Percentiles rank a stretch among this genome's conserved stretches.
Evolutionary conservation across 2,888 invertebrate species (phyloP).

Genomic region (Corythucha ciliata): DNA sequence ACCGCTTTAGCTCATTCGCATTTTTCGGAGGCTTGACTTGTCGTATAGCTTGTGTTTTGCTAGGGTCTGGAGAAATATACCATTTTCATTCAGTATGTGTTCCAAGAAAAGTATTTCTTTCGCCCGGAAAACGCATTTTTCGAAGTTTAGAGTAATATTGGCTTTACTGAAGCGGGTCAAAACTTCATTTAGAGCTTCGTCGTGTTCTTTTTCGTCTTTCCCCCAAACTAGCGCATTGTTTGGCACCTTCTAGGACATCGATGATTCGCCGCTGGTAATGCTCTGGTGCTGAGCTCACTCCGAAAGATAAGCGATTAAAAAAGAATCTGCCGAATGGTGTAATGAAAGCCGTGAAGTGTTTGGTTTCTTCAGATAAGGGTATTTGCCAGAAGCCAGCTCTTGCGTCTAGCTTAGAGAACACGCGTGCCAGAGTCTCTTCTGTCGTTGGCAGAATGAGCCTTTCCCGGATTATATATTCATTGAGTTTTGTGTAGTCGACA

Average conservation of each 20-base stretch:
- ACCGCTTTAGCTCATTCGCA: conserved; percentile 31
- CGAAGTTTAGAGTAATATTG: no score
- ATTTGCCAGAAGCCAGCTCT: conserved; percentile 35
- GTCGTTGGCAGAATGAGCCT: conserved; percentile 13
- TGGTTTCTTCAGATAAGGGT: conserved; percentile 23
- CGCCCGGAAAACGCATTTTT: no score
- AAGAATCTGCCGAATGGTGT: neutral
- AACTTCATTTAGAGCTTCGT: conserved; percentile 10
- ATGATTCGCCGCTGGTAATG: conserved; percentile 11
- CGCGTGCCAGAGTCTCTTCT: conserved; percentile 8
- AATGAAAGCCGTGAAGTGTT: neutral
- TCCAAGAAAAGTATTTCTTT: no score
- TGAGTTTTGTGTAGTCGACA: conserved; percentile 1
- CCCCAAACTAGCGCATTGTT: conserved; percentile 24
- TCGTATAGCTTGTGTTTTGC: no score
- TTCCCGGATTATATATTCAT: conserved; percentile 10
- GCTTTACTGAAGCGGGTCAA: no score
- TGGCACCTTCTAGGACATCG: no score
- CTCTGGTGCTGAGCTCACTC: no score
- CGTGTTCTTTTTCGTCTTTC: conserved; percentile 19
- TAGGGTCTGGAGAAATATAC: no score
- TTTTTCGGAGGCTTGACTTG: no score
- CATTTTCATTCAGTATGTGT: no score
- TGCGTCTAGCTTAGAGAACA: conserved; percentile 34
- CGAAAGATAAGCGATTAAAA: neutral